Evolutionary conservation across 2,888 invertebrate species (phyloP).

Genomic region (Rhagophthalmus giganteus): DNA sequence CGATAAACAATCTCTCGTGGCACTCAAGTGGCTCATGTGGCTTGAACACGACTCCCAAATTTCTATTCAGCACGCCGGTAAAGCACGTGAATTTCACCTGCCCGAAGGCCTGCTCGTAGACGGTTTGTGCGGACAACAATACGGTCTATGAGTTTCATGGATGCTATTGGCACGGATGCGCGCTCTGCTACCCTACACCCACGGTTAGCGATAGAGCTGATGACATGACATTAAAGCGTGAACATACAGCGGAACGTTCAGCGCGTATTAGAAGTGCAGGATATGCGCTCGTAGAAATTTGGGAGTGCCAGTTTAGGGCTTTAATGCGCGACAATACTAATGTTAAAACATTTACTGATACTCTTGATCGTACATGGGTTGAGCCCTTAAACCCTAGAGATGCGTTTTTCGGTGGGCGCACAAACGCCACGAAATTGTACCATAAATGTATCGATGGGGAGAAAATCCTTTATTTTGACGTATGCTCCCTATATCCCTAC

Average conservation of each 20-base stretch:
- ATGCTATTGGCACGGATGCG: conserved; percentile 10
- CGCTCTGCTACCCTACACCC: neutral
- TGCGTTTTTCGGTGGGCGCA: conserved; percentile 40
- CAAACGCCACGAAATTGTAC: conserved; percentile 32
- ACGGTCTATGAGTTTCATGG: conserved; percentile 8
- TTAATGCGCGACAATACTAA: conserved; percentile 1
- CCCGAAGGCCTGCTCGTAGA: neutral
- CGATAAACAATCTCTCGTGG: conserved; percentile 35
- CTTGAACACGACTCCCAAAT: neutral
- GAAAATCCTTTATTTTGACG: conserved; percentile 39
- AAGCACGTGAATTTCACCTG: neutral
- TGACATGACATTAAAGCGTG: conserved; percentile 3
- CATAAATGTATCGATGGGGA: conserved; percentile 28
- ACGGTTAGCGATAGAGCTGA: neutral
- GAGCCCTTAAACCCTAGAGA: conserved; percentile 33
- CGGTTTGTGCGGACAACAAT: conserved; percentile 5
- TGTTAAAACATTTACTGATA: neutral
- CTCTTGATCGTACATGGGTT: neutral
- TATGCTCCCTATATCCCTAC: conserved; percentile 42
- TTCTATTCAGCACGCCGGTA: conserved; percentile 2
- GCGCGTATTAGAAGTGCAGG: neutral
- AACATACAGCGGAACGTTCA: neutral
- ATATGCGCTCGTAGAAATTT: conserved; percentile 4
- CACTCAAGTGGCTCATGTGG: conserved; percentile 10
- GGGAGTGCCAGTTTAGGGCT: conserved; percentile 6